Percentiles rank a stretch among this genome's conserved stretches.
Conservation (phyloP, 2,888 invertebrate species). For the Ctenicera cuprea region DNA sequence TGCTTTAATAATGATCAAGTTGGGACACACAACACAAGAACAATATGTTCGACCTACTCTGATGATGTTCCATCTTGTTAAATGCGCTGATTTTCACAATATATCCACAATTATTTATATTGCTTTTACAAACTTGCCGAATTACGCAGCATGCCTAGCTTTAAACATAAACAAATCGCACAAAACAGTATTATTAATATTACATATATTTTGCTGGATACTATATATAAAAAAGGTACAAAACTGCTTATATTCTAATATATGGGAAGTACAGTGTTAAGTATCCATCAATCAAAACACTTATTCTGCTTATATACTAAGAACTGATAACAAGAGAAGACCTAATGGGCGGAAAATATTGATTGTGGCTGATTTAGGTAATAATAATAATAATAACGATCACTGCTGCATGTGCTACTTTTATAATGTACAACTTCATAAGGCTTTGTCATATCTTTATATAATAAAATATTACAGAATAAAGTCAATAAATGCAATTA, state of each 20-base stretch:
- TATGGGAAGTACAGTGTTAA: slow-evolving; percentile 12
- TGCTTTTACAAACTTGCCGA: slow-evolving; percentile 7
- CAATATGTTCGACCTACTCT: no score
- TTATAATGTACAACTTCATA: slow-evolving; percentile 27
- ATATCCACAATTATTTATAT: no score
- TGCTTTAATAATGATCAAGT: background rate
- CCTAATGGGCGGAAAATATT: background rate
- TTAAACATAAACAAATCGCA: slow-evolving; percentile 22
- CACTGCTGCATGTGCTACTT: slow-evolving; percentile 34
- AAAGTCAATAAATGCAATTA: slow-evolving; percentile 20
- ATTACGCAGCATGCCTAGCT: slow-evolving; percentile 26
- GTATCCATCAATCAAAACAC: background rate
- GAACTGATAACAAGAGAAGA: background rate
- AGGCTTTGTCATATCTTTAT: slow-evolving; percentile 48
- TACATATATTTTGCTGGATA: slow-evolving; percentile 34
- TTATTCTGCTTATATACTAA: no score
- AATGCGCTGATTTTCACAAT: no score
- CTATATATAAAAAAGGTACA: slow-evolving; percentile 29
- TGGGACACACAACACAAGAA: no score
- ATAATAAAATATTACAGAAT: slow-evolving; percentile 32
- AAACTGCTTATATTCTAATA: slow-evolving; percentile 29
- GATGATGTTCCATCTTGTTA: no score
- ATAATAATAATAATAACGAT: slow-evolving; percentile 11
- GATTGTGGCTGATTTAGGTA: background rate
- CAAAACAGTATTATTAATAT: slow-evolving; percentile 25